Conservation (phyloP, 2,113 vertebrate species). For the Illadopsis cleaveri region DNA sequence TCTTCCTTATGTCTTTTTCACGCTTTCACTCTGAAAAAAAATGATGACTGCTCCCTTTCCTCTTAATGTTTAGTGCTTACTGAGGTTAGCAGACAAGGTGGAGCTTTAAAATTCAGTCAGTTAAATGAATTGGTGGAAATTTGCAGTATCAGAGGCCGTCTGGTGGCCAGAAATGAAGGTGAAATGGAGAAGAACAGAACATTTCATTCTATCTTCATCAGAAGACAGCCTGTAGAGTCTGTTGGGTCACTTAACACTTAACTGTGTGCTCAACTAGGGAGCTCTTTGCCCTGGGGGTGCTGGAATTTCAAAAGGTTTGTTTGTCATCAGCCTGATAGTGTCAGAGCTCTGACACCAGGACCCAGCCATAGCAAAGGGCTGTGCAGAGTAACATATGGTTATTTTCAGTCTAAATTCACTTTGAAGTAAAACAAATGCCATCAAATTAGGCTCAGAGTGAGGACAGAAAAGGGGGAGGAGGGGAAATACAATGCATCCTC, state of each 20-base stretch:
- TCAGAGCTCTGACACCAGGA: background rate
- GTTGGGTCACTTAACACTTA: background rate
- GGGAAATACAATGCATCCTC: background rate
- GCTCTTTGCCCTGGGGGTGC: background rate
- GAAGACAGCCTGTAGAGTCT: background rate
- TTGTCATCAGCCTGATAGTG: background rate
- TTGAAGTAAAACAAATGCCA: background rate
- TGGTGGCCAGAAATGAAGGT: background rate
- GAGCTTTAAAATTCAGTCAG: background rate
- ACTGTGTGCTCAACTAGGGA: background rate
- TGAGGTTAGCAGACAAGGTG: conserved; percentile 18
- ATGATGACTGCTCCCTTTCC: background rate
- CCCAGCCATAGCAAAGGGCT: background rate
- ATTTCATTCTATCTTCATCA: conserved; percentile 25
- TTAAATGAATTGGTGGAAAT: background rate
- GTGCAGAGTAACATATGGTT: background rate
- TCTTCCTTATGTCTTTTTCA: background rate
- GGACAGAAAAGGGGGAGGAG: background rate
- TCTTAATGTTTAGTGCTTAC: background rate
- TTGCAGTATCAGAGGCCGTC: background rate
- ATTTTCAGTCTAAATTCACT: conserved; percentile 9
- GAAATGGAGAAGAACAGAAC: background rate
- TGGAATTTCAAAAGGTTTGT: background rate
- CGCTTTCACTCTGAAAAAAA: background rate
- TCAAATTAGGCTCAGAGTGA: background rate